Evolutionary conservation across 2,113 vertebrate species (phyloP).

Genomic region (Candoia aspera): DNA sequence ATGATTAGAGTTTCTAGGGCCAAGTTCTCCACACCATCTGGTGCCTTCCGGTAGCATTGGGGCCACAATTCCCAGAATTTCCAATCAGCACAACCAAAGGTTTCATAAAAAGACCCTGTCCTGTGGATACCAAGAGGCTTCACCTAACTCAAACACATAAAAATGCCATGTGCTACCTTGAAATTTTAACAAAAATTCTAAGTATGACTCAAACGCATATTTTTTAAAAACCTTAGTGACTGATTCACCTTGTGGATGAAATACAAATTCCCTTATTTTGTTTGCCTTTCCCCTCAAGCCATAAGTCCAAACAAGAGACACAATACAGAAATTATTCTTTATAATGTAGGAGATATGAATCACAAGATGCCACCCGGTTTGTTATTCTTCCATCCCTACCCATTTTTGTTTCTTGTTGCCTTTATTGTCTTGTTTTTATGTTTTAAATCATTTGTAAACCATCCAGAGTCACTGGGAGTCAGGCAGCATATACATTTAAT

Average conservation of each 20-base stretch:
- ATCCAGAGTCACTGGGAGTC: neutral
- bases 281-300: neutral
- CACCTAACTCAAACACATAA: neutral
- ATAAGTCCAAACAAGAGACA: neutral
- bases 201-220: neutral
- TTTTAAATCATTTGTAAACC: neutral
- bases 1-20: too few species aligned
- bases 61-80: neutral
- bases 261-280: neutral
- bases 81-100: neutral
- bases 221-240: too few species aligned
- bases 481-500: neutral
- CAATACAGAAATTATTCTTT: neutral
- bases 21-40: too few species aligned
- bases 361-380: neutral
- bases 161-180: neutral
- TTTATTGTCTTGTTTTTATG: neutral
- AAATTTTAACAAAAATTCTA: neutral
- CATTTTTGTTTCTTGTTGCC: neutral
- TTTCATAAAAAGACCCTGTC: too few species aligned
- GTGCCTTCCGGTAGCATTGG: too few species aligned
- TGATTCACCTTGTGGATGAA: neutral
- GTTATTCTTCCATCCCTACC: neutral
- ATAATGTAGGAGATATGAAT: neutral
- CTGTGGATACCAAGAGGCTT: neutral